Conservation (phyloP, 2,888 invertebrate species). For the Tipula vernalis region DNA sequence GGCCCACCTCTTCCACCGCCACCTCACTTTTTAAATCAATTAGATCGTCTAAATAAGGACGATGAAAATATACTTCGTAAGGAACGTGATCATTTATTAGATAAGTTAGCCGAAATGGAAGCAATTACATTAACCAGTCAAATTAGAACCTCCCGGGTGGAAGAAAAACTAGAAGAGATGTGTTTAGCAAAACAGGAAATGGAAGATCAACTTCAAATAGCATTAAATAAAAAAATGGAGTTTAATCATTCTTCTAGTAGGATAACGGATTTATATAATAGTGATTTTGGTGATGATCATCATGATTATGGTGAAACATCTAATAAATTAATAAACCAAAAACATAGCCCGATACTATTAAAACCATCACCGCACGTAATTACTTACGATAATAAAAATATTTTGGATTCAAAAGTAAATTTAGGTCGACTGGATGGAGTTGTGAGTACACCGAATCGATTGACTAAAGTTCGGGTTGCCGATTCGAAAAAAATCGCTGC, state of each 20-base stretch:
- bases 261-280: slow-evolving; percentile 40
- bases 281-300: background rate
- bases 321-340: background rate
- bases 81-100: slow-evolving; percentile 63
- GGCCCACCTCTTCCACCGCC: background rate
- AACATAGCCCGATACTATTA: slow-evolving; percentile 11
- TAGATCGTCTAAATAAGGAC: slow-evolving; percentile 33
- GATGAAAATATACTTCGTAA: slow-evolving; percentile 50
- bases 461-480: slow-evolving; percentile 50
- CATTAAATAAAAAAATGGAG: slow-evolving; percentile 43
- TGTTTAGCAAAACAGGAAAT: slow-evolving; percentile 43
- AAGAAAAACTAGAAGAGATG: slow-evolving; percentile 48
- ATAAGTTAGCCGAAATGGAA: slow-evolving; percentile 64
- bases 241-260: slow-evolving; percentile 36
- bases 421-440: slow-evolving; percentile 56
- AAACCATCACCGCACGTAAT: slow-evolving; percentile 9
- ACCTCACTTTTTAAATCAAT: slow-evolving; percentile 27
- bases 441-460: slow-evolving; percentile 49
- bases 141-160: slow-evolving; percentile 50
- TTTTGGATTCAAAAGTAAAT: slow-evolving; percentile 21
- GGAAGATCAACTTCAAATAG: slow-evolving; percentile 45
- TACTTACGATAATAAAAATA: background rate
- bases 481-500: slow-evolving; percentile 68
- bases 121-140: slow-evolving; percentile 57
- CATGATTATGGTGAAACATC: background rate